A percentile compares a stretch with the other conserved stretches of the same genome.
phyloP scores from a whole-genome alignment of 2,797 vertebrate genomes.

The Xiphophorus birchmanni region DNA sequence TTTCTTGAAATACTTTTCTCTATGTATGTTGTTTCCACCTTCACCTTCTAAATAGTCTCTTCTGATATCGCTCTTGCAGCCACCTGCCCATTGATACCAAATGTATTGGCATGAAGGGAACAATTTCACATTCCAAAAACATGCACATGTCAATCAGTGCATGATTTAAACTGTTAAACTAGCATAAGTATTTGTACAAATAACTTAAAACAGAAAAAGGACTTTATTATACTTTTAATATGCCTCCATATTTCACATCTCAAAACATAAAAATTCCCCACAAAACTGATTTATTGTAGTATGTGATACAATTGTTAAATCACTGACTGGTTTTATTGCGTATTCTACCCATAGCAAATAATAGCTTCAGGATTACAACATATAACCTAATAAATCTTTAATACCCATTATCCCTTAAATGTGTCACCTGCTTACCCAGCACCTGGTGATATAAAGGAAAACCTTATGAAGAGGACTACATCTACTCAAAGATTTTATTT shows the following conservation, averaged over 20 bases:
- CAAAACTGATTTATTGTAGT: background rate
- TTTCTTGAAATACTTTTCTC: slow-evolving; percentile 32
- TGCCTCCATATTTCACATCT: background rate
- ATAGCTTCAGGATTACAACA: background rate
- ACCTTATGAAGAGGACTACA: background rate
- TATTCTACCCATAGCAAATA: background rate
- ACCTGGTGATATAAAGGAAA: background rate
- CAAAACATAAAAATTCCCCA: background rate
- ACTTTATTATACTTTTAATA: background rate
- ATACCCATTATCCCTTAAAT: background rate
- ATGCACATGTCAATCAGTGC: slow-evolving; percentile 22
- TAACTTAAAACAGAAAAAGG: background rate
- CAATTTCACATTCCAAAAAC: slow-evolving; percentile 39
- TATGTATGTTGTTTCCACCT: slow-evolving; percentile 18
- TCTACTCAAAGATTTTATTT: background rate
- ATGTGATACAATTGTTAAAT: background rate
- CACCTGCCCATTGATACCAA: slow-evolving; percentile 52
- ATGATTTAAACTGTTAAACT: slow-evolving; percentile 1
- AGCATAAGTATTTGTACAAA: slow-evolving; percentile 13
- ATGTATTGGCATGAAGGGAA: slow-evolving; percentile 39
- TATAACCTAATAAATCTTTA: slow-evolving; percentile 2
- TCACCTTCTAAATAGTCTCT: slow-evolving; percentile 45
- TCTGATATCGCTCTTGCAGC: slow-evolving; percentile 43
- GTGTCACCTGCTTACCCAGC: background rate
- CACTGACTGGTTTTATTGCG: slow-evolving; percentile 1